Conservation (phyloP, 2,113 vertebrate species). For the Pongo pygmaeus region DNA sequence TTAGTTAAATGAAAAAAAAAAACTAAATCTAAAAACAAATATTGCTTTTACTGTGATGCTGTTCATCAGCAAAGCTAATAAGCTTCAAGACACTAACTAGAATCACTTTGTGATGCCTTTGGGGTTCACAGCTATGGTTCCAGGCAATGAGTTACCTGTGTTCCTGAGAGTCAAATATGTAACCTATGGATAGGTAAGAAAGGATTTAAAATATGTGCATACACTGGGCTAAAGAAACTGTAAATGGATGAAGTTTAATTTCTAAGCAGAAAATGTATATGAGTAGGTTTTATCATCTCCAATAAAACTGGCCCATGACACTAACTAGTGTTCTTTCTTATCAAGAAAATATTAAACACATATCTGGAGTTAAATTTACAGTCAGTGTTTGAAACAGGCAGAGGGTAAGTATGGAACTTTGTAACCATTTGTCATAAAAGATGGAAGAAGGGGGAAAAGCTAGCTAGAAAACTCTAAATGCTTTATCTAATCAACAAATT, state of each 20-base stretch:
- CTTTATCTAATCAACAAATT: conserved; percentile 49
- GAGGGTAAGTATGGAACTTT: background rate
- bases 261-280: conserved; percentile 23
- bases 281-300: background rate
- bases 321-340: background rate
- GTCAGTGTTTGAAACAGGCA: conserved; percentile 22
- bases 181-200: background rate
- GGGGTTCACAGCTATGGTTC: background rate
- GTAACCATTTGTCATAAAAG: conserved; percentile 16
- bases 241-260: background rate
- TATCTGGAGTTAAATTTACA: conserved; percentile 37
- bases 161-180: background rate
- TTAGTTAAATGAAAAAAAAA: background rate
- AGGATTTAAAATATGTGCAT: background rate
- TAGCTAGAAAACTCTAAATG: conserved; percentile 36
- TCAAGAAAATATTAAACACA: conserved; percentile 43
- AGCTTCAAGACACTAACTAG: background rate
- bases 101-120: background rate
- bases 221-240: background rate
- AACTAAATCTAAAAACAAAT: background rate
- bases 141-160: background rate
- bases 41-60: background rate
- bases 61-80: background rate
- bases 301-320: background rate
- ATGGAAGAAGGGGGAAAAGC: background rate